Evolutionary conservation across 2,797 vertebrate species (phyloP), one percentile per base, ranked within the genome.

Genomic region (Sitta carolinensis): DNA sequence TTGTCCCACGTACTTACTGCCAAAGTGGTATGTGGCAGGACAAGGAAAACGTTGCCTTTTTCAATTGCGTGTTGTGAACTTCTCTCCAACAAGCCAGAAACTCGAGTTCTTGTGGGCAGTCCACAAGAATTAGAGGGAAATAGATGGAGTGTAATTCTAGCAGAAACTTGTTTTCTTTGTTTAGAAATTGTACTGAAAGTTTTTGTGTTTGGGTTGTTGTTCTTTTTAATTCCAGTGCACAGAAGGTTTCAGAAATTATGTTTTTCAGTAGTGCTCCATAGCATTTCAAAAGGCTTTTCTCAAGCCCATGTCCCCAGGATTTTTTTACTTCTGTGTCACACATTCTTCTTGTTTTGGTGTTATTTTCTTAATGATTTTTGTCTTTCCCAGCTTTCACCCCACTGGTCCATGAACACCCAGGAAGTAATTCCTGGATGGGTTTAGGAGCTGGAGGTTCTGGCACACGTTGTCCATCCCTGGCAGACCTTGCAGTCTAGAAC

Each of bases 151-250:
- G 14, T 64, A 67, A 72, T 85, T 89, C 30, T 87, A 87, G 68
- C 64, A 85, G 72, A 83, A 94, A 50, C 48, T 66, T 42, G 23
- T 22, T 45, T 64, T 70, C 34, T 81, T 88, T 87, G 43, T 93
- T 94, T 86, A 77, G 55, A 47, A 86, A 43, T 68, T 26, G 30
- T 58, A 45, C 43, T 66, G 59, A 48, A 59, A 26, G 14, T 22
- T 91, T 86, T 81, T 72, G 55, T 68, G 29, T 54, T 86, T 68
- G 21, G 1, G 4, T 15, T 45, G 13, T 38, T 17, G 10, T 27
- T 25, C 17, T 15, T 10, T 22, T 16, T 38, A n/a, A 1, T n/a
- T 59, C 18, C 55, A 45, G 36, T 32, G 29, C 29, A 52, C 32
- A 30, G 57, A 73, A 54, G 18, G 29, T 83, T 83, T 29, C 36